phyloP scores from a whole-genome alignment of 2,888 invertebrate genomes.

The Dryobota labecula region DNA sequence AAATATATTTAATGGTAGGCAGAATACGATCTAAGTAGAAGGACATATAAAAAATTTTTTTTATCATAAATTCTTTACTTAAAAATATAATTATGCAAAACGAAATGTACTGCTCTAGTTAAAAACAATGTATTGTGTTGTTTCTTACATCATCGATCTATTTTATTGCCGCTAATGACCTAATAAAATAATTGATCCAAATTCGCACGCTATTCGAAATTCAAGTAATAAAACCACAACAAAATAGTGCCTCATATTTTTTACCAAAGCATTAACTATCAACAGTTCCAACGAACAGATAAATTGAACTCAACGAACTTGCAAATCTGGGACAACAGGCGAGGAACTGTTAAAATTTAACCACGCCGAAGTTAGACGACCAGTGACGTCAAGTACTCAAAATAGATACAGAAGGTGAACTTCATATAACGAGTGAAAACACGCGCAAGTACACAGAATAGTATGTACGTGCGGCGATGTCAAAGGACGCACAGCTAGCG shows the following conservation, averaged over 20 bases:
- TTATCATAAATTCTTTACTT: neutral
- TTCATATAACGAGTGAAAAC: neutral
- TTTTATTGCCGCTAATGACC: neutral
- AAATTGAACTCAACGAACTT: constrained; percentile 48
- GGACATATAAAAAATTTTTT: no score
- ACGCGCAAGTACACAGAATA: neutral
- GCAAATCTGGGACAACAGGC: constrained; percentile 42
- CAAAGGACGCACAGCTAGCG: neutral
- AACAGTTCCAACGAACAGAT: constrained; percentile 27
- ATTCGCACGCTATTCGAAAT: neutral
- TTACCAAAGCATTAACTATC: constrained; percentile 6
- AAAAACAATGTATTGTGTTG: neutral
- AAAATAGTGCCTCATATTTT: neutral
- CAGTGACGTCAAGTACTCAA: neutral
- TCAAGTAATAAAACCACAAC: neutral
- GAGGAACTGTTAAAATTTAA: constrained; percentile 52
- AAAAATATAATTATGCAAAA: neutral
- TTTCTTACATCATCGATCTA: neutral
- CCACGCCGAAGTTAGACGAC: constrained; percentile 45
- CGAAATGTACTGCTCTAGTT: neutral
- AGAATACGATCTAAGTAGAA: neutral
- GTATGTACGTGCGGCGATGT: neutral
- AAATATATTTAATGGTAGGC: neutral
- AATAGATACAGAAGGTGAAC: neutral
- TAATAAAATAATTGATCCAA: neutral